A percentile compares a stretch with the other conserved stretches of the same genome.
phyloP scores from a whole-genome alignment of 2,113 vertebrate species.

The Pipa parva region DNA sequence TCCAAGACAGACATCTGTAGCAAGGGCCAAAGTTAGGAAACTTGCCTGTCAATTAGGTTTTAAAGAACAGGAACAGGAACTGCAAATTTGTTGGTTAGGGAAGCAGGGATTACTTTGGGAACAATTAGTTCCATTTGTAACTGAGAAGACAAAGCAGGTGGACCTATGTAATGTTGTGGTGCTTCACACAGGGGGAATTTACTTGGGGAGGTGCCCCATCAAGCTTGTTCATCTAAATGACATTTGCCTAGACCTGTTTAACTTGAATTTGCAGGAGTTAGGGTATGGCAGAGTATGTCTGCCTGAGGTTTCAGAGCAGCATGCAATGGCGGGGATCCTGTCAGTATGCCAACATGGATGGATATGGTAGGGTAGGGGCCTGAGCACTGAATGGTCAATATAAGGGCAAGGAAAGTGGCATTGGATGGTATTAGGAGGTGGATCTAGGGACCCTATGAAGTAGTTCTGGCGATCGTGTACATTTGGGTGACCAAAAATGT shows the following conservation, averaged over 20 bases:
- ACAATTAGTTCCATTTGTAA: neutral
- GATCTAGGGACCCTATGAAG: no score
- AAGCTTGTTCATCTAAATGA: neutral
- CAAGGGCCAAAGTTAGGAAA: neutral
- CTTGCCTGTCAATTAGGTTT: neutral
- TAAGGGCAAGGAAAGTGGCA: no score
- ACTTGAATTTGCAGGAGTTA: neutral
- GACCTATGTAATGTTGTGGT: neutral
- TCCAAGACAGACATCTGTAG: neutral
- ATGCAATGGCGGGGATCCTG: no score
- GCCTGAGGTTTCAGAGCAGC: neutral
- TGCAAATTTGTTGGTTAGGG: neutral
- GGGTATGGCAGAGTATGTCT: neutral
- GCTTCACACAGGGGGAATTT: neutral
- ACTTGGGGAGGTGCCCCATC: neutral
- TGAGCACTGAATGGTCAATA: no score
- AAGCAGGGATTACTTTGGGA: neutral
- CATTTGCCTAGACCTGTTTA: neutral
- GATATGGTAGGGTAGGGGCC: no score
- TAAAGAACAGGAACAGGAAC: accelerated
- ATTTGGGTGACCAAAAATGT: no score
- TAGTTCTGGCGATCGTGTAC: no score
- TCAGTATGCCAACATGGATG: no score
- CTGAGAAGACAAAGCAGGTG: neutral
- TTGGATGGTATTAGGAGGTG: no score